These are phyloP conservation scores for Chloroceryle inda DNA, from an alignment of 2,797 vertebrate species.

Conservation along the genomic window DNA sequence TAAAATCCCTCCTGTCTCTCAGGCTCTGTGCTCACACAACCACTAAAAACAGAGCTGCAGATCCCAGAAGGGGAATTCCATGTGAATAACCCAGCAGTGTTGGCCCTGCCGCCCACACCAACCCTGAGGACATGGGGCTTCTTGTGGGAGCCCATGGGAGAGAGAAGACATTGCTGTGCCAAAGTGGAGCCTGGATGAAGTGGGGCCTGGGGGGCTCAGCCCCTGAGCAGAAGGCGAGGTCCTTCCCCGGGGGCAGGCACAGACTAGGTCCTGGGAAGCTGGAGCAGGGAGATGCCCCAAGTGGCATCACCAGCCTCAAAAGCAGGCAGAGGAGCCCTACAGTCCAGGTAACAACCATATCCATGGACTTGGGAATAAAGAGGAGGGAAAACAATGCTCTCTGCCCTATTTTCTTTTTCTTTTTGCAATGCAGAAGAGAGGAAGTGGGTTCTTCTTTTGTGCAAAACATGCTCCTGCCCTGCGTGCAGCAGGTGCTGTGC, in stretches of 20 bases:
- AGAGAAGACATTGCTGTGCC: fast-evolving
- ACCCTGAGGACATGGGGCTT: fast-evolving
- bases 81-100: not conserved
- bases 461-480: conserved; percentile 58
- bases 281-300: not conserved
- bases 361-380: not conserved
- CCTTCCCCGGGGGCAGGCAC: fast-evolving
- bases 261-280: not conserved
- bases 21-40: fast-evolving
- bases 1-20: fast-evolving
- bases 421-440: conserved; percentile 42
- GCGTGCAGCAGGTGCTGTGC: conserved; percentile 47
- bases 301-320: not conserved
- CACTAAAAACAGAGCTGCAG: not conserved
- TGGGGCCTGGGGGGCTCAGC: fast-evolving
- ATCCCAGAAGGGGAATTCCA: not conserved
- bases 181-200: not conserved
- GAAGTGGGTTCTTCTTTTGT: conserved; percentile 70
- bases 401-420: conserved; percentile 20
- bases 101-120: fast-evolving
- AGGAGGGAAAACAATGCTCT: not conserved
- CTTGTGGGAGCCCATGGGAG: fast-evolving
- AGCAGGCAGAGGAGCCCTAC: not conserved
- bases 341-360: fast-evolving
- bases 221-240: fast-evolving